Base-by-base conservation (phyloP, 2,113 vertebrate genomes). In the Electrona antarctica region DNA sequence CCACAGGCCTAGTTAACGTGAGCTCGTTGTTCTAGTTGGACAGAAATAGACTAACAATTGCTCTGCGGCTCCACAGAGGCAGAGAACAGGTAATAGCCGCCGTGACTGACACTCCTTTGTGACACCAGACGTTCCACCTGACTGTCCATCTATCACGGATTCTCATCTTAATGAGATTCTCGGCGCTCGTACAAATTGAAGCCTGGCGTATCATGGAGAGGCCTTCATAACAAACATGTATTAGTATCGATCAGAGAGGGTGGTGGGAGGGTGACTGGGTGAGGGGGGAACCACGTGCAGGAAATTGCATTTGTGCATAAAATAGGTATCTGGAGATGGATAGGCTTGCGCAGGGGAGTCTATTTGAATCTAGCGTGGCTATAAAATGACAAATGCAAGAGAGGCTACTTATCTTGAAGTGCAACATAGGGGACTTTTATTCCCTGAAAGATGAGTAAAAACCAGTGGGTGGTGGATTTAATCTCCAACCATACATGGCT, bases 401-500 rank as follows among this genome's bases (percentile, higher is more conserved):
- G 67, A 45, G 60, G 48, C 33, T 71, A 78, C 79, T 84, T 83
- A 83, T 77, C 73, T 55, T 67, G 58, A 65, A 68, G 58, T 62
- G 62, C 51, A 80, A 71, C 29, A 13, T 60, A 73, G 72, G 64
- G 56, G 33, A 3, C 69, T 47, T 67, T 79, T 81, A 83, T 85
- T 85, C 49, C 75, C 79, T 81, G 65, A 77, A 83, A 85, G 85
- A 83, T 90, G 88, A 82, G 72, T 75, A 74, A 79, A 41, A 93
- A 90, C 85, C 86, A 87, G 73, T 69, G 75, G 60, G 78, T 91
- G 92, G 77, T 86, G 90, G 93, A 94, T 95, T 95, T 95, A 95
- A 95, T 95, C 94, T 93, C 82, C 86, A 93, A 91, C 93, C 89
- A 91, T 88, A 92, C 91, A 85, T 89, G 91, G 89, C 91, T 92